These are phyloP conservation scores for Drosophila prostipennis DNA, from an alignment of 2,888 invertebrate genomes.

Conservation along the genomic window DNA sequence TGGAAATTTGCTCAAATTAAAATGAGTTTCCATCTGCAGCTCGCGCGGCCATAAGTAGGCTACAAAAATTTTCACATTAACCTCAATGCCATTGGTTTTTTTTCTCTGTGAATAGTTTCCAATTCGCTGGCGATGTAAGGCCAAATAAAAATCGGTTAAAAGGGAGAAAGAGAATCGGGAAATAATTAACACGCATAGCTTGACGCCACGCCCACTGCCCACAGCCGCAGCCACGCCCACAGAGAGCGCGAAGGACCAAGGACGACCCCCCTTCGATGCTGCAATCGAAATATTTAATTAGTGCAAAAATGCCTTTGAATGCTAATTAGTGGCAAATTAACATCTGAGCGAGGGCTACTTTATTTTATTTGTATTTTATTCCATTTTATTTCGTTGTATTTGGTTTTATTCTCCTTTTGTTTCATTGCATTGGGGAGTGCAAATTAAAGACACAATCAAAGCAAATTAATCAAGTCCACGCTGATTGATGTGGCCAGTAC, in stretches of 20 bases:
- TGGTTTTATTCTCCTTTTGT: conserved; percentile 6
- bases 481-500: conserved; percentile 68
- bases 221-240: conserved; percentile 9
- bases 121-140: conserved; percentile 64
- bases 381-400: conserved; percentile 17
- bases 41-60: conserved; percentile 62
- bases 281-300: conserved; percentile 81
- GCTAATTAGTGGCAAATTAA: conserved; percentile 80
- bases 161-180: conserved; percentile 18
- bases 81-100: conserved; percentile 28
- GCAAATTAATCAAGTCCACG: conserved; percentile 75
- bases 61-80: conserved; percentile 51
- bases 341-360: conserved; percentile 58
- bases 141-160: conserved; percentile 42
- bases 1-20: conserved; percentile 70
- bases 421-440: conserved; percentile 41
- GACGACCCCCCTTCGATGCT: conserved; percentile 16
- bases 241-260: background rate
- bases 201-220: conserved; percentile 14
- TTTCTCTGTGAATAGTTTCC: conserved; percentile 67
- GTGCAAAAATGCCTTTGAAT: conserved; percentile 79
- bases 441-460: conserved; percentile 79
- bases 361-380: conserved; percentile 33
- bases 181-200: conserved; percentile 58
- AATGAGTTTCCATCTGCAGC: conserved; percentile 55